phyloP scores from a whole-genome alignment of 2,113 vertebrate genomes.

The Scomber japonicus region DNA sequence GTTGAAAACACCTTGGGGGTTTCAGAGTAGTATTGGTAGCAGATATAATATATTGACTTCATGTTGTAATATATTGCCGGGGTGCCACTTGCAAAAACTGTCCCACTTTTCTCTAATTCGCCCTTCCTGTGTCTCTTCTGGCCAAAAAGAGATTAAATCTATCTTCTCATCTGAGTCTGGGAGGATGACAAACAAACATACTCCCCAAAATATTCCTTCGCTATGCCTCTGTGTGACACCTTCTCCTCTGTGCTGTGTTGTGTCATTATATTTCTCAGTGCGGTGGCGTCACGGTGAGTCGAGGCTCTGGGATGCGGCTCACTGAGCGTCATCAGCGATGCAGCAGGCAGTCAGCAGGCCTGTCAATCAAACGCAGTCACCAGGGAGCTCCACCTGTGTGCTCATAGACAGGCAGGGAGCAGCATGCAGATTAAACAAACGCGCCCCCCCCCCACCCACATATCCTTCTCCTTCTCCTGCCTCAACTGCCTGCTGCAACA shows the following conservation, averaged over 20 bases:
- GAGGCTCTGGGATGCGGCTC: not conserved
- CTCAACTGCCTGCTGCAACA: constrained; percentile 19
- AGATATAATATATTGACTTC: no score
- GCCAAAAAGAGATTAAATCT: no score
- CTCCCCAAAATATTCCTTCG: not conserved
- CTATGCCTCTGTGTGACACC: not conserved
- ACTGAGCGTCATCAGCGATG: constrained; percentile 7
- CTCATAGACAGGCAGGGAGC: constrained; percentile 44
- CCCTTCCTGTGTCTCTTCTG: no score
- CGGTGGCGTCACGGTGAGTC: not conserved
- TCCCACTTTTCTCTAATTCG: no score
- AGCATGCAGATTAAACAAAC: constrained; percentile 62
- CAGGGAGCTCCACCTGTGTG: constrained; percentile 56
- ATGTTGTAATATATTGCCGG: no score
- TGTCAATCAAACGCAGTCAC: constrained; percentile 32
- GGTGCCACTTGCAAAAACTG: no score
- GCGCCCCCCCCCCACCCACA: not conserved
- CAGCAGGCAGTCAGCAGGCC: constrained; percentile 19
- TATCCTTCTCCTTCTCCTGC: not conserved
- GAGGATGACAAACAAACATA: no score
- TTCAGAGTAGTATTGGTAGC: no score
- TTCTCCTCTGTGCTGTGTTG: not conserved
- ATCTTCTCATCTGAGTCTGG: no score
- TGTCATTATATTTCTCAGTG: constrained; percentile 2
- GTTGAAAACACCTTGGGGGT: no score